Base-by-base conservation (phyloP, 2,113 vertebrate genomes). In the Climacteris rufus region DNA sequence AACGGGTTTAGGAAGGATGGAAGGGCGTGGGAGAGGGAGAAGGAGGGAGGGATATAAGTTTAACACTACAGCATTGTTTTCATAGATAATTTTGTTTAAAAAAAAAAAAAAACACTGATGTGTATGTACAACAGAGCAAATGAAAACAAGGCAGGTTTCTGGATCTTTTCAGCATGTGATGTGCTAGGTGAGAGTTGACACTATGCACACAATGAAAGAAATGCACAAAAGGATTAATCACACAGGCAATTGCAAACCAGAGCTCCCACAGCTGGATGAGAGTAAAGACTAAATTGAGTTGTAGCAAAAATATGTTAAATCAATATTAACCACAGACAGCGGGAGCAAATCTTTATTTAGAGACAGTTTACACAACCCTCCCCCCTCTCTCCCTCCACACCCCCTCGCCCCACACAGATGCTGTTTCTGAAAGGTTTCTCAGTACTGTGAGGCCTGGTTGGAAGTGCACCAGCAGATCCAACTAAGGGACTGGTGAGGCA, bases 221-320 rank as follows among this genome's bases (percentile, higher is more conserved):
- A 93, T n/a, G 53, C 89, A 88, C 92, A 87, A 87, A 95, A 92
- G 87, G 90, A 96, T 91, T 89, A 94, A 90, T 86, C 10, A 0
- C 78, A 54, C 78, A 81, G 78, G 80, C 72, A 74, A 77, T 42
- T 78, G 83, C 84, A 89, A 91, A 90, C 70, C 81, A 86, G 74
- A 95, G 87, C 42, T 89, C 68, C 75, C 70, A 94, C 79, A 95
- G 75, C 61, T 89, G 86, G 64, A 64, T 75, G 47, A 89, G 71
- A 87, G 61, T 60, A 77, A 71, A 78, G 80, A 74, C 74, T 77
- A 93, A 95, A 90, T 65, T 85, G 70, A 96, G 65, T 50, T 91
- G 89, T 56, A 75, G 87, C 49, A 93, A 87, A 91, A 87, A 95
- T 76, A 85, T 74, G 85, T 76, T 85, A 83, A 95, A 97, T 69